Evolutionary conservation across 2,888 invertebrate species (phyloP), one percentile per base, ranked within the genome.

Genomic region (Perizoma affinitatum): DNA sequence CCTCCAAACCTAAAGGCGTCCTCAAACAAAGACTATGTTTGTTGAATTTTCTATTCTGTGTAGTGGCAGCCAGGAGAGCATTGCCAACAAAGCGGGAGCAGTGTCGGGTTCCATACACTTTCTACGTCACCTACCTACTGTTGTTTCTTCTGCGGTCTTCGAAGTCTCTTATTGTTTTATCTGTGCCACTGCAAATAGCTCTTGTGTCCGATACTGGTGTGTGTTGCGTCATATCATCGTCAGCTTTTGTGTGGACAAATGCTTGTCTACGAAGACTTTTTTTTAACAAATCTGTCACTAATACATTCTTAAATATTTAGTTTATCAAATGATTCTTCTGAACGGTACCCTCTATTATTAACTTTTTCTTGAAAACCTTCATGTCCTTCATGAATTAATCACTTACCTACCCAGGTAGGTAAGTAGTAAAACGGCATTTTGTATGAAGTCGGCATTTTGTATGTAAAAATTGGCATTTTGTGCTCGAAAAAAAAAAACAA

Each of bases 81-180:
- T 67, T 78, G 83, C 79, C 83, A 87, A 88, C 84, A 84, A 66
- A 62, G 74, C 68, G 75, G 76, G 72, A 76, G 78, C 74, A 74
- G 77, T 77, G 75, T 89, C 86, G 70, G 80, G 84, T 89, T 72
- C 54, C 67, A 51, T 53, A 57, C 59, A 46, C 59, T 57, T 36
- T 60, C 64, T 62, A 58, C 63, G 35, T 56, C 72, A 77, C 22
- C 3, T 22, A 22, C 43, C 8, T 40, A 58, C 42, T 58, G 52
- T 34, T 48, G 6, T 5, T 6, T 53, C 38, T 43, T 45, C 52
- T 56, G 41, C 49, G 45, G 44, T 33, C 36, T 11, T 38, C 44
- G n/a, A 36, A 34, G 55, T 2, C 42, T 34, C 11, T 38, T 50
- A 22, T 47, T 43, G 5, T 9, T 43, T 43, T 43, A 36, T 61